Conservation (phyloP, 1,140 invertebrate genomes). For the Cataglyphis hispanica region DNA sequence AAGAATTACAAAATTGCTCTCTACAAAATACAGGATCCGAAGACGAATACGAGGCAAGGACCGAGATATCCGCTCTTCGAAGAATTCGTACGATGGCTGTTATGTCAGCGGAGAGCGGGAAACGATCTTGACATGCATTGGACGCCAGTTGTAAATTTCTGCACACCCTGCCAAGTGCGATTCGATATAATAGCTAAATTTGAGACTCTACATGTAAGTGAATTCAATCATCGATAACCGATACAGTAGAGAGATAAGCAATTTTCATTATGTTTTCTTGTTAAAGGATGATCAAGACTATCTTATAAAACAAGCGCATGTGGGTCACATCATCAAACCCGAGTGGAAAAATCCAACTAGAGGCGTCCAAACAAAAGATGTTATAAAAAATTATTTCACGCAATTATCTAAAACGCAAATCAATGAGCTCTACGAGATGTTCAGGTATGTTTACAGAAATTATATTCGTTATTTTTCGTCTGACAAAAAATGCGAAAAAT, state of each 20-base stretch:
- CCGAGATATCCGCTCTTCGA: conserved; percentile 91
- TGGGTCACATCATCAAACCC: conserved; percentile 92
- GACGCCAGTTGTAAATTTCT: conserved; percentile 94
- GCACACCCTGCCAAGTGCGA: conserved; percentile 95
- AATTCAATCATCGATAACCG: background rate
- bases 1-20: background rate
- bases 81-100: conserved; percentile 92
- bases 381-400: conserved; percentile 91
- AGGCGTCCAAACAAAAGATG: conserved; percentile 90
- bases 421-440: conserved; percentile 92
- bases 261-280: conserved; percentile 49
- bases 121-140: conserved; percentile 95
- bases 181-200: conserved; percentile 96
- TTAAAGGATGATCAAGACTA: conserved; percentile 93
- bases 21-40: conserved; percentile 75
- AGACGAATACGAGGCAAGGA: conserved; percentile 78
- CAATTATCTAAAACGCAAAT: conserved; percentile 92
- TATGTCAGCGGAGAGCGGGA: conserved; percentile 90
- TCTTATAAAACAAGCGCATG: conserved; percentile 91
- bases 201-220: conserved; percentile 91
- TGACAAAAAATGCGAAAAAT: background rate
- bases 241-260: background rate
- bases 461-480: background rate
- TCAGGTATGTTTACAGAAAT: conserved; percentile 87
- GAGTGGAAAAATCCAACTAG: conserved; percentile 94